These are phyloP conservation scores for Hydrocynus forskahlii DNA, from an alignment of 2,797 vertebrate species.

Conservation along the genomic window DNA sequence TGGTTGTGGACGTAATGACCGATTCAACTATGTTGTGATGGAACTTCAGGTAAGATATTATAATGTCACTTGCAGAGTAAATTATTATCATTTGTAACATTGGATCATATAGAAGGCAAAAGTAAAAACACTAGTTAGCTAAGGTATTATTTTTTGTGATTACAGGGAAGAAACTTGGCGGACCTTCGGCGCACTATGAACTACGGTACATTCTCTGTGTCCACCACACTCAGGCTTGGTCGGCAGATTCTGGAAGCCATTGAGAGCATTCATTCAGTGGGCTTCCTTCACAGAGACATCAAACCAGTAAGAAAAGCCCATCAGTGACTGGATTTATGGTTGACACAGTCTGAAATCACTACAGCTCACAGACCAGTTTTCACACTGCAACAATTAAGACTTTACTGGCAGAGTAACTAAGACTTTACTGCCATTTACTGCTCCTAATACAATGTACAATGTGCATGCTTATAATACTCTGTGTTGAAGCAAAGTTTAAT, in stretches of 20 bases:
- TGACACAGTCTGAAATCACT: neutral
- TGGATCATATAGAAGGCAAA: neutral
- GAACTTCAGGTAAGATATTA: slow-evolving; percentile 89
- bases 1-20: slow-evolving; percentile 96
- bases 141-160: neutral
- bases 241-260: slow-evolving; percentile 96
- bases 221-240: slow-evolving; percentile 93
- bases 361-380: neutral
- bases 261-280: slow-evolving; percentile 98
- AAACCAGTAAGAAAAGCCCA: slow-evolving; percentile 87
- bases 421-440: neutral
- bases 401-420: neutral
- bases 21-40: slow-evolving; percentile 99
- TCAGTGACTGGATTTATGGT: neutral
- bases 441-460: neutral
- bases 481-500: neutral
- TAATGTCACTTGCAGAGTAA: neutral
- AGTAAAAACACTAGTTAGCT: neutral
- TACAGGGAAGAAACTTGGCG: slow-evolving; percentile 93
- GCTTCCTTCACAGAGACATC: slow-evolving; percentile 97
- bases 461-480: neutral
- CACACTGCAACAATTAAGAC: neutral
- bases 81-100: slow-evolving; percentile 1
- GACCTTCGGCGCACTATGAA: slow-evolving; percentile 92
- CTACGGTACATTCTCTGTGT: slow-evolving; percentile 90